A percentile compares a stretch with the other conserved stretches of the same genome.
Evolutionary conservation across 2,113 vertebrate species (phyloP).

Genomic region (Xenus cinereus): DNA sequence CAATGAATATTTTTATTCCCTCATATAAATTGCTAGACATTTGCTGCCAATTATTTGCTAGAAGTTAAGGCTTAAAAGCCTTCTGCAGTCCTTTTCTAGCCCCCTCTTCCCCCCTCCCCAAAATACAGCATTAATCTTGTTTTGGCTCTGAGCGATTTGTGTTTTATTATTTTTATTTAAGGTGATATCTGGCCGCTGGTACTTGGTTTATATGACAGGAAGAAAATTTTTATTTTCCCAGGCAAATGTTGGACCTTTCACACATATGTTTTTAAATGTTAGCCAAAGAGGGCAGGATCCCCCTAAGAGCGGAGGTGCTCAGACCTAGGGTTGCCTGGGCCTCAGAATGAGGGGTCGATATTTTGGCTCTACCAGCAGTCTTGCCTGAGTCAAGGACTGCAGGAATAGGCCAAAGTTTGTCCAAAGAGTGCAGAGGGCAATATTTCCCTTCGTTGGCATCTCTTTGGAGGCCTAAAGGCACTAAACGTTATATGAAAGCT

Average conservation of each 20-base stretch:
- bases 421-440: not conserved
- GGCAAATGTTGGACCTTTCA: not conserved
- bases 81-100: not conserved
- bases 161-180: not conserved
- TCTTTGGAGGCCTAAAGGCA: not conserved
- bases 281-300: not conserved
- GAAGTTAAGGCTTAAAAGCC: conserved; percentile 3
- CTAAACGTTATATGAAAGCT: not conserved
- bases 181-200: not conserved
- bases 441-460: not conserved
- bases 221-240: not conserved
- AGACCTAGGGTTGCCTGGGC: no score
- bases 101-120: accelerated
- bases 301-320: not conserved
- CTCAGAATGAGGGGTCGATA: not conserved
- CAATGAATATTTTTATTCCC: conserved; percentile 44
- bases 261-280: not conserved
- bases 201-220: not conserved
- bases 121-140: not conserved
- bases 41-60: conserved; percentile 50
- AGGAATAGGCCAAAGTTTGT: not conserved
- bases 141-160: not conserved
- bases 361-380: not conserved
- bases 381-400: not conserved
- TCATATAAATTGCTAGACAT: conserved; percentile 32